Evolutionary conservation across 2,888 invertebrate genomes (phyloP), one percentile per base, ranked within the genome.

Genomic region (Andrena minutula): DNA sequence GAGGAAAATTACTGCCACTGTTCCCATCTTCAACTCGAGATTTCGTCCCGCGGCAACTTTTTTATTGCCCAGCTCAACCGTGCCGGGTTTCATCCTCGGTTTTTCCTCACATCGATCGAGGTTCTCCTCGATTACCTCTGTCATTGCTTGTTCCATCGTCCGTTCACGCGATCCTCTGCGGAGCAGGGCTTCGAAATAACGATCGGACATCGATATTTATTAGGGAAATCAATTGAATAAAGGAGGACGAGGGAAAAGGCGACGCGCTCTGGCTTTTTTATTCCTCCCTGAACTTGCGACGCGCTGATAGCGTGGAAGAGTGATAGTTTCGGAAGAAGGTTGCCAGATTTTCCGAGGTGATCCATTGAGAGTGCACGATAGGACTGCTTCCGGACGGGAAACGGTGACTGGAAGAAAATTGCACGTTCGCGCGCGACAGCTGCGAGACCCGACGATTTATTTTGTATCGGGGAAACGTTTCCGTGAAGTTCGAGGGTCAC

Each of bases 321-420:
- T 51, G 61, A n/a, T 12, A 35, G 51, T 23, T 53, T 53, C 16
- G n/a, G 12, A 23, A 63, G 49, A 72, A 35, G 2, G n/a, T 7
- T 28, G 26, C 23, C 23, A 32, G 63, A 51, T 72, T 32, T 32
- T 35, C 4, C 3, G 1, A 12, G 16, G 23, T n/a, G 58, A 30
- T 53, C 16, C 32, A 7, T 8, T n/a, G 70, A 7, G 20, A 16
- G 16, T 28, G 32, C 6, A 23, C 20, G n/a, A 41, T 71, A 51
- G 23, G 12, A 70, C 61, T 71, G 71, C 41, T 63, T 30, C 35
- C 20, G 49, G 60, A 5, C 60, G 12, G 30, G 53, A 12, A 70
- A 51, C 63, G 30, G 41, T 23, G 71, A 72, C 76, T 63, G 47
- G 64, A 56, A 56, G 71, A 63, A 72, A 71, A 64, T 76, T 76